phyloP scores from a whole-genome alignment of 2,113 vertebrate genomes.

The Pelmatolapia mariae region DNA sequence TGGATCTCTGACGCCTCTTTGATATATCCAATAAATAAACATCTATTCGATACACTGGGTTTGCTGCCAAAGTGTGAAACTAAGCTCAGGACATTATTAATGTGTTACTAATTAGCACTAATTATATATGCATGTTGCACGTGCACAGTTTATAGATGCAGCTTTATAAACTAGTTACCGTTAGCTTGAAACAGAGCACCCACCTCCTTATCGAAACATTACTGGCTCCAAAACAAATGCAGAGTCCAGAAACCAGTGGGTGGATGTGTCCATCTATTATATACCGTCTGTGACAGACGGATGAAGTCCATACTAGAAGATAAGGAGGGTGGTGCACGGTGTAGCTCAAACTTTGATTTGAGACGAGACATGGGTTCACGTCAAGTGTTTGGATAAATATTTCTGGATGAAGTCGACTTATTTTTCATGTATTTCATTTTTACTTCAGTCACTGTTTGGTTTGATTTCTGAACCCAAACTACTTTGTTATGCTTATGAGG shows the following conservation, averaged over 20 bases:
- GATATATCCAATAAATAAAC: background rate
- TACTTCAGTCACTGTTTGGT: background rate
- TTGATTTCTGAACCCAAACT: background rate
- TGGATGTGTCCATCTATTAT: background rate
- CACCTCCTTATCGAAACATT: background rate
- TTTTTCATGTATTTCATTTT: background rate
- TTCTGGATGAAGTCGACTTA: background rate
- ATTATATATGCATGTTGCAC: background rate
- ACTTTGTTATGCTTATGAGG: background rate
- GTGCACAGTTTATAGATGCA: background rate
- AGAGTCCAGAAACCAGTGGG: background rate
- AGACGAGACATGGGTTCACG: background rate
- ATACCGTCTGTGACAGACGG: background rate
- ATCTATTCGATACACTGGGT: background rate
- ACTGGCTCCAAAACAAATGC: background rate
- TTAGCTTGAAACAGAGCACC: background rate
- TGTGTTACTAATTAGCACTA: too few species aligned
- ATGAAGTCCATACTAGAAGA: background rate
- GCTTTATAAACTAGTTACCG: background rate
- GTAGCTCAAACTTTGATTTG: background rate
- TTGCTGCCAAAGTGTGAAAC: background rate
- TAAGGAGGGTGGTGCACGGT: background rate
- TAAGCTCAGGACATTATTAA: background rate
- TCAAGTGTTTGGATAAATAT: background rate
- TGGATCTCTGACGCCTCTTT: rapidly evolving